Conservation (phyloP, 2,888 invertebrate species). For the Agrypnus murinus region DNA sequence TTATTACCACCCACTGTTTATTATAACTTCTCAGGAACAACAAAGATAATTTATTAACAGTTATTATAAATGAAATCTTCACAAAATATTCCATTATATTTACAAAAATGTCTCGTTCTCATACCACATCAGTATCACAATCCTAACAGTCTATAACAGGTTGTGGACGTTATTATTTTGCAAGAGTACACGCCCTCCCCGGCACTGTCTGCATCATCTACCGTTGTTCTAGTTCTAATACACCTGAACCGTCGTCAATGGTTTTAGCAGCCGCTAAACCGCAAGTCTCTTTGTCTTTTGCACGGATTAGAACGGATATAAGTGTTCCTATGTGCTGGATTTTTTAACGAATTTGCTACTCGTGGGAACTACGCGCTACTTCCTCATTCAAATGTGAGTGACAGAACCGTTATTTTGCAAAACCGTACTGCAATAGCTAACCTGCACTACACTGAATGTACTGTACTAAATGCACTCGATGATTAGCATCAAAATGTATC, state of each 20-base stretch:
- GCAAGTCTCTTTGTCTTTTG: slow-evolving; percentile 45
- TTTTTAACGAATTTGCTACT: slow-evolving; percentile 51
- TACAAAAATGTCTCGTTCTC: slow-evolving; percentile 10
- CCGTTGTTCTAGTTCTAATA: slow-evolving; percentile 42
- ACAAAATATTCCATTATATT: slow-evolving; percentile 12
- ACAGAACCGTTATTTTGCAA: slow-evolving; percentile 59
- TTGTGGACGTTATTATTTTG: slow-evolving; percentile 33
- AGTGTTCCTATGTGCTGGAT: slow-evolving; percentile 26
- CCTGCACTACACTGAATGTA: slow-evolving; percentile 38
- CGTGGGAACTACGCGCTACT: slow-evolving; percentile 62
- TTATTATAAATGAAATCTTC: too few species aligned
- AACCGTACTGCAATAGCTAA: slow-evolving; percentile 42
- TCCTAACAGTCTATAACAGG: slow-evolving; percentile 20
- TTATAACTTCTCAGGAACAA: too few species aligned
- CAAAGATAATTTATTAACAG: too few species aligned
- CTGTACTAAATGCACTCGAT: slow-evolving; percentile 38
- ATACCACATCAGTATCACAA: slow-evolving; percentile 8
- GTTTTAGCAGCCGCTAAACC: slow-evolving; percentile 29
- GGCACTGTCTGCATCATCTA: slow-evolving; percentile 25
- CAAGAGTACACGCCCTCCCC: slow-evolving; percentile 40
- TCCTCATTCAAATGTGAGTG: slow-evolving; percentile 63
- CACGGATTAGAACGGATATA: slow-evolving; percentile 39
- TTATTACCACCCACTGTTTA: too few species aligned
- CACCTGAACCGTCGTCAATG: slow-evolving; percentile 28
- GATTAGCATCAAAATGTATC: slow-evolving; percentile 14